A percentile compares a stretch with the other conserved stretches of the same genome.
Conservation (phyloP, 2,797 vertebrate genomes). For the Intellagama lesueurii region DNA sequence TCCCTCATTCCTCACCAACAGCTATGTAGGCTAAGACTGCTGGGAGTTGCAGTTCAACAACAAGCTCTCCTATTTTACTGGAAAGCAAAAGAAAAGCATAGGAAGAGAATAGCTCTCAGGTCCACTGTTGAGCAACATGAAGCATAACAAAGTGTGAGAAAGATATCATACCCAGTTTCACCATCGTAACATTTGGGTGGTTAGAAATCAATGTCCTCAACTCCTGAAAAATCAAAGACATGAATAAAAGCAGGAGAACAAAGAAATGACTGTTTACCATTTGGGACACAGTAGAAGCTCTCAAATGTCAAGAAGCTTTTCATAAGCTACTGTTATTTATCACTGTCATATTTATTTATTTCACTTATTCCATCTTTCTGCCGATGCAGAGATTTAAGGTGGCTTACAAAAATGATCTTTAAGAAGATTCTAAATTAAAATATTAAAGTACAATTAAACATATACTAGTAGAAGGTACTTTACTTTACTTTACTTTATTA, state of each 20-base stretch:
- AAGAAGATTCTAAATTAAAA: too few species aligned
- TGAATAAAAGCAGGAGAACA: not conserved
- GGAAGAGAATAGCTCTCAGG: too few species aligned
- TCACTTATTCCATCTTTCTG: too few species aligned
- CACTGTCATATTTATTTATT: too few species aligned
- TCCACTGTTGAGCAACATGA: too few species aligned
- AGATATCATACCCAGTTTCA: constrained; percentile 18
- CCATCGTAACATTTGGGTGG: constrained; percentile 9
- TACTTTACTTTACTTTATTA: too few species aligned
- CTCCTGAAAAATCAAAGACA: constrained; percentile 3
- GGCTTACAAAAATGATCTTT: not conserved
- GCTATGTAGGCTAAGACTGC: not conserved
- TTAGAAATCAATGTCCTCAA: constrained; percentile 1
- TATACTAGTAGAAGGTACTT: too few species aligned
- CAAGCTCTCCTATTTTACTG: not conserved
- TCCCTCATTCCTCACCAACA: not conserved
- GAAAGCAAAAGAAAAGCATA: not conserved
- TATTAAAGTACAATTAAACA: too few species aligned
- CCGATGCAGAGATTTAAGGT: too few species aligned
- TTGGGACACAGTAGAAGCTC: not conserved
- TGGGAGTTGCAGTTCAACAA: not conserved
- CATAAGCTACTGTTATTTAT: too few species aligned
- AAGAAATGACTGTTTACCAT: not conserved
- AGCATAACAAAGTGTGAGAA: not conserved
- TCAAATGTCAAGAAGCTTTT: not conserved